phyloP scores from a whole-genome alignment of 2,113 vertebrate genomes.

The Dryoscopus gambensis region DNA sequence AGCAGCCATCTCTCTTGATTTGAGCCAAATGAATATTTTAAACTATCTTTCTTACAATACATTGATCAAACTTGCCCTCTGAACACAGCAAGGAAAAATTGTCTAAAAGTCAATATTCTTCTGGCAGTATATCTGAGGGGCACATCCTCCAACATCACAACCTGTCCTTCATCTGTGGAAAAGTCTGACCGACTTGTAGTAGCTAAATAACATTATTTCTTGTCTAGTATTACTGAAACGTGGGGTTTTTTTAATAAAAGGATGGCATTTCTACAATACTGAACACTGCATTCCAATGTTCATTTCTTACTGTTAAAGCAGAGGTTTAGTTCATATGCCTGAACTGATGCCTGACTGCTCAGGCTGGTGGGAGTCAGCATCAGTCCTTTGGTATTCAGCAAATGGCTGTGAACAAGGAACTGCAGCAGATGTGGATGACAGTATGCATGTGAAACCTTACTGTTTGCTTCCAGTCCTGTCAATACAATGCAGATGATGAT shows the following conservation, averaged over 20 bases:
- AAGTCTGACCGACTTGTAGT: neutral
- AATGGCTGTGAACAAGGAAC: neutral
- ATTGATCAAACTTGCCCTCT: neutral
- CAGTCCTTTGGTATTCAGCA: neutral
- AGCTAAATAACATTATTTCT: neutral
- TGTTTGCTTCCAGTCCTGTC: neutral
- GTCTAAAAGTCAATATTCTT: neutral
- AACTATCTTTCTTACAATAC: neutral
- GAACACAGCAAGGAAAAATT: neutral
- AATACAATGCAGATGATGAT: neutral
- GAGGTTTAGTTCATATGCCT: neutral
- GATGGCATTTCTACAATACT: neutral
- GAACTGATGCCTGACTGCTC: neutral
- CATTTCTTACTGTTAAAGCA: neutral
- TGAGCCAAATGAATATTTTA: constrained; percentile 37
- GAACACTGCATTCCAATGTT: neutral
- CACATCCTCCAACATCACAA: neutral
- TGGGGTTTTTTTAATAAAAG: accelerated
- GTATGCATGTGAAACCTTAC: neutral
- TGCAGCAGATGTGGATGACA: neutral
- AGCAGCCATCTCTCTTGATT: neutral
- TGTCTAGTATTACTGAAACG: accelerated
- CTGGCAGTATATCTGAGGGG: neutral
- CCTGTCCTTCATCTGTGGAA: neutral
- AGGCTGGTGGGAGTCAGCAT: neutral